A percentile compares a stretch with the other conserved stretches of the same genome.
Evolutionary conservation across 2,113 vertebrate genomes (phyloP).

Genomic region (Arenaria interpres): DNA sequence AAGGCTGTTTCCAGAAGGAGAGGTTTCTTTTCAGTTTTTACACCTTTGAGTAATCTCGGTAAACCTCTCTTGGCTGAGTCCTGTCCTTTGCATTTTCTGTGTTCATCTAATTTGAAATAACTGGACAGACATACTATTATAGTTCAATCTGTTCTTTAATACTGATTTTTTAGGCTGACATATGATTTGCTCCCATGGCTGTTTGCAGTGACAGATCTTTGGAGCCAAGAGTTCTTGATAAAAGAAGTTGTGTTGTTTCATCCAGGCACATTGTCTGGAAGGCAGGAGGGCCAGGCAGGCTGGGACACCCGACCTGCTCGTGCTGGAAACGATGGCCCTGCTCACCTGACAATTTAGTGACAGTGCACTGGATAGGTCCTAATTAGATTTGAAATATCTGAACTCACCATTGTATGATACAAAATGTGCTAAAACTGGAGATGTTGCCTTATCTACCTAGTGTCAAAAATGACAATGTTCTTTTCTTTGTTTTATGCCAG

Average conservation of each 20-base stretch:
- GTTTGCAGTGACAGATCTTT: background rate
- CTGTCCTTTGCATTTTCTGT: background rate
- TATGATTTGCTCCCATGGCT: background rate
- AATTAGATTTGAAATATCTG: background rate
- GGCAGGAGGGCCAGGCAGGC: background rate
- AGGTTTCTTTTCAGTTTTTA: background rate
- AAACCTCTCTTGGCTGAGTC: background rate
- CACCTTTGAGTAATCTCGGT: background rate
- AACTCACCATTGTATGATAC: background rate
- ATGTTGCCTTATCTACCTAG: background rate
- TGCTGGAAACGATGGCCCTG: background rate
- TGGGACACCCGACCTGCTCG: background rate
- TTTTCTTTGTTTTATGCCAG: background rate
- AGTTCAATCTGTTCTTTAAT: slow-evolving; percentile 28
- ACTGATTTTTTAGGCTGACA: slow-evolving; percentile 15
- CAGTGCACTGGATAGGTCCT: background rate
- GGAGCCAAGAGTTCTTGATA: background rate
- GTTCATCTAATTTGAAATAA: slow-evolving; percentile 34
- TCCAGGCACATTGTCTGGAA: background rate
- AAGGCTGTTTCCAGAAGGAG: background rate
- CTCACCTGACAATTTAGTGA: background rate
- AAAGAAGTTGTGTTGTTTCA: background rate
- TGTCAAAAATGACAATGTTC: background rate
- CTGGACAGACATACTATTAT: background rate
- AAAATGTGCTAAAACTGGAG: background rate